These are phyloP conservation scores for Drosophila nannoptera DNA, from an alignment of 1,140 invertebrate genomes.

Conservation along the genomic window DNA sequence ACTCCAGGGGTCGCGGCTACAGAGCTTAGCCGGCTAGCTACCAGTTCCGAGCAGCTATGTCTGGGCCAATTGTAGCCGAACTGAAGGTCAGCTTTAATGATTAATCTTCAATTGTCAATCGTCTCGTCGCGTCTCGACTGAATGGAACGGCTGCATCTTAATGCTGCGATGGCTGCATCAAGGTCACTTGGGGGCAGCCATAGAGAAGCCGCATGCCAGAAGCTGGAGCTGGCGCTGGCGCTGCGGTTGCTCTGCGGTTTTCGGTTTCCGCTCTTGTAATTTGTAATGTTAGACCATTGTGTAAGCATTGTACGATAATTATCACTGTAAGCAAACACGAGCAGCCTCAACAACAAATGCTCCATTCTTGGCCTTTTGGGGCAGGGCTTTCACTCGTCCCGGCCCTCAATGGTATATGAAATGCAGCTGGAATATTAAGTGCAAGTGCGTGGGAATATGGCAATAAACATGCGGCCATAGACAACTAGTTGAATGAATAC, in stretches of 20 bases:
- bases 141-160: slow-evolving; percentile 46
- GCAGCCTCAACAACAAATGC: not conserved
- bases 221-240: slow-evolving; percentile 22
- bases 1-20: slow-evolving; percentile 26
- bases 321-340: slow-evolving; percentile 25
- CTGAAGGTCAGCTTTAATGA: slow-evolving; percentile 59
- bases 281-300: slow-evolving; percentile 64
- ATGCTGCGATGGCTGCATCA: slow-evolving; percentile 46
- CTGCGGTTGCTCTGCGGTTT: slow-evolving; percentile 28
- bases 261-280: slow-evolving; percentile 39
- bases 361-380: slow-evolving; percentile 44
- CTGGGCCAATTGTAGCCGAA: slow-evolving; percentile 17
- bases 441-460: slow-evolving; percentile 45
- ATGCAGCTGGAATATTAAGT: slow-evolving; percentile 57
- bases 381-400: slow-evolving; percentile 35
- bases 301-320: slow-evolving; percentile 45
- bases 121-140: slow-evolving; percentile 22
- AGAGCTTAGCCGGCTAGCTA: slow-evolving; percentile 46
- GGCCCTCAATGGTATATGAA: slow-evolving; percentile 3
- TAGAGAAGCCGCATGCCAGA: slow-evolving; percentile 53
- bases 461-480: not conserved
- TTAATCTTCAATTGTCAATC: slow-evolving; percentile 57
- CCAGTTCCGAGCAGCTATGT: slow-evolving; percentile 32
- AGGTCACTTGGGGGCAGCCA: slow-evolving; percentile 43
- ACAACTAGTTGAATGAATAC: slow-evolving; percentile 25